Base-by-base conservation (phyloP, 2,888 invertebrate genomes). In the Dioctria rufipes region DNA sequence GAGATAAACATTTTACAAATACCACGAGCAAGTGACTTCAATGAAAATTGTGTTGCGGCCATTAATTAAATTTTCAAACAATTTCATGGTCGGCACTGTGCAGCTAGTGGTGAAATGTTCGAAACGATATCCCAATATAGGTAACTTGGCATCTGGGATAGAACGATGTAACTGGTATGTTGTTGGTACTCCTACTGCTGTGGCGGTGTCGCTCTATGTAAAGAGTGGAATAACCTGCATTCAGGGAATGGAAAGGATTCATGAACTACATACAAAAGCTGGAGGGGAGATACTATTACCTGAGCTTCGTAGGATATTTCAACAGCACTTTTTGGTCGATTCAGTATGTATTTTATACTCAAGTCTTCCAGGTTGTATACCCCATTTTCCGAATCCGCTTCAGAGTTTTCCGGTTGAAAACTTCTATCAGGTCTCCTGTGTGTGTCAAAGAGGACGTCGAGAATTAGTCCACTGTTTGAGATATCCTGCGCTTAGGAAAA, bases 21-120 rank as follows among this genome's bases (percentile, higher is more conserved):
- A 77, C 77, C 63, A 77, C 77, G 40, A 77, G 51, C 61, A 77
- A 77, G 63, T 63, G 77, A 77, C 63, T 77, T 77, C 77, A 77
- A 77, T 77, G 77, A 77, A 77, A 77, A 77, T 77, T 77, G 77
- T 77, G 77, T 63, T 77, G 63, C 49, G 77, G 77, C 77, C 77
- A 77, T 77, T 77, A 77, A 77, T 77, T 77, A 77, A 77, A 77
- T 77, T 77, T 77, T 77, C 77, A 77, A 77, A 77, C 77, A 77
- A 77, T 77, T 77, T 77, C 77, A 77, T 77, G 77, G 51, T 63
- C 77, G 46, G 63, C 49, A 77, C 49, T 63, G 46, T 77, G 77
- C 77, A 49, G 25, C 25, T 25, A 25, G 77, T 63, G 63, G 63
- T 49, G 77, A 49, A 63, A 63, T 49, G 63, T 58, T 66, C 42